Base-by-base conservation (phyloP, 1,140 invertebrate species). In the Lasioglossum baleicum region DNA sequence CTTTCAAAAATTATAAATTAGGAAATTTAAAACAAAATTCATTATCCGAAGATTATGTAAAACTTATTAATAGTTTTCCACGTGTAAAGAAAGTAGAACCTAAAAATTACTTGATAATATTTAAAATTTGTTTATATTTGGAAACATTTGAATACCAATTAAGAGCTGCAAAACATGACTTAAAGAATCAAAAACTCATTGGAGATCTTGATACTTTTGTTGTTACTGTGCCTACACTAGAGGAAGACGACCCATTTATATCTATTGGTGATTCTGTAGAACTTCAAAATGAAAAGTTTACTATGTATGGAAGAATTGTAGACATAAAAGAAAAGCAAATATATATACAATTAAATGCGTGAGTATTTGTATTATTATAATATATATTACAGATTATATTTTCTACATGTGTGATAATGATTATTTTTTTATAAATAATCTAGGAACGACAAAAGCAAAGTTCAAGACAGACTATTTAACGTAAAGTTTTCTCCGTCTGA, bases 231-330 rank as follows among this genome's bases (percentile, higher is more conserved):
- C 94, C 95, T 65, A 96, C 96, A 73, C 91, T 98, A 20, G 93
- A 95, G 63, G 97, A 98, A 90, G 95, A 95, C 68, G 93, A 97
- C 74, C 97, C 97, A 4, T 97, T 96, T 5, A 87, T 98, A 10
- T 93, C 96, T 60, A 85, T 95, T 71, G 95, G 96, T 3, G 97
- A 99, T 91, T 93, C 90, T 86, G 94, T 97, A 17, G 92, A 95
- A 40, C 94, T 91, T n/a, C 0, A 11, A 0, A 40, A 80, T 17
- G 10, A 20, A 7, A 1, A 26, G 26, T 26, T 26, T 26, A 26
- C 26, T 26, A 26, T 26, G 26, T 26, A 0, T 26, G 26, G 26
- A 26, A 26, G 26, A 40, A 65, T 91, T 44, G 53, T n/a, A 56
- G 61, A 66, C n/a, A 71, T 90, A 15, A 22, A 73, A 40, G 26